Evolutionary conservation across 2,797 vertebrate species (phyloP), one percentile per base, ranked within the genome.

Genomic region (Cynodonichthys magdalenae): DNA sequence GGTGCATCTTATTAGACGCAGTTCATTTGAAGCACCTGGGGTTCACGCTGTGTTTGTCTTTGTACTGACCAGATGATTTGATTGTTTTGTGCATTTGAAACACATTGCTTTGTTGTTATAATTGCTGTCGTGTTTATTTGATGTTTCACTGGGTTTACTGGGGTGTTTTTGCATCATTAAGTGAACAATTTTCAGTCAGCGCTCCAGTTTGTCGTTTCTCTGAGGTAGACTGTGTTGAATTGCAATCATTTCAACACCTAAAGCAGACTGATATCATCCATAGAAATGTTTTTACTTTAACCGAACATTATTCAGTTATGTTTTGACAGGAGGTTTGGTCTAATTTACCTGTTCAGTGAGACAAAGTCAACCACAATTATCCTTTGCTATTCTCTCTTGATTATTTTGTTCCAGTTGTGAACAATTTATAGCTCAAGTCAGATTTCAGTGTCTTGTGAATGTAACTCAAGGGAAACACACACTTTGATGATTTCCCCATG

Each of bases 1-100:
- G 71, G 66, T 28, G 70, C 69, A 65, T 81, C 78, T 79, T 71
- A 77, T 85, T 84, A 74, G 41, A 51, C 0, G 20, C 53, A 24
- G 49, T 53, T 80, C 60, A 80, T 81, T 79, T 80, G 71, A 80
- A 75, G 79, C 85, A 70, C 66, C 81, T 80, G 80, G 81, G 75
- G 78, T 82, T 74, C 71, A 66, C 7, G 20, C 77, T 57, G 66
- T 1, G 27, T 59, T 75, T 48, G n/a, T 63, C 44, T 57, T 20
- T 18, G 9, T 42, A 24, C 20, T 39, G 19, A 44, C 19, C 53
- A 59, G 67, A 63, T 18, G 17, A 57, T 4, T 9, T 24, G 34
- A 55, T 59, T 59, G 42, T 55, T 71, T 59, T 63, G 34, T 50
- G 59, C 19, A 53, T 49, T 42, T 69, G 53, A 70, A 65, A 69